Percentiles rank a stretch among this genome's conserved stretches.
Evolutionary conservation across 1,140 invertebrate species (phyloP).

Genomic region (Gryllus bimaculatus): DNA sequence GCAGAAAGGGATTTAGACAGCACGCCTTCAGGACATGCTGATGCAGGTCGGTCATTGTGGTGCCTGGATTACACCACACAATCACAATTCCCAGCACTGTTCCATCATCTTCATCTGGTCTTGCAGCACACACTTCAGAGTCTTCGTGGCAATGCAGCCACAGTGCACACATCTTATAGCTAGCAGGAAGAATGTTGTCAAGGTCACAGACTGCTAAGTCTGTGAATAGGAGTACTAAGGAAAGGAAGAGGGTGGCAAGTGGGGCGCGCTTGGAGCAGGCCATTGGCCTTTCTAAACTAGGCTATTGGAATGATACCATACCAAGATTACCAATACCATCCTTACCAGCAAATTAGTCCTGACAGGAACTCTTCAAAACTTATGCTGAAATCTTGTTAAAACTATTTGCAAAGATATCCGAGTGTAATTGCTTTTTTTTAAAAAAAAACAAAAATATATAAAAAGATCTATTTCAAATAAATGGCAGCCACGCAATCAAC

Average conservation of each 20-base stretch:
- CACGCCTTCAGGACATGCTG: neutral
- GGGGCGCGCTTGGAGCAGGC: too few relatives aligned
- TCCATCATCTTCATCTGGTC: neutral
- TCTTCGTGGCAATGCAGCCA: neutral
- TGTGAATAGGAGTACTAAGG: neutral
- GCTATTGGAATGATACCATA: neutral
- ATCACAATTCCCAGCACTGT: neutral
- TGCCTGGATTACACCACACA: neutral
- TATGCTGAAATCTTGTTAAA: too few relatives aligned
- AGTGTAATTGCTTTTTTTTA: too few relatives aligned
- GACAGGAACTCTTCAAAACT: too few relatives aligned
- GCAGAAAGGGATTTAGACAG: neutral
- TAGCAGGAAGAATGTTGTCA: neutral
- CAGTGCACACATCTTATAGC: neutral
- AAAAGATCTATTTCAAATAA: too few relatives aligned
- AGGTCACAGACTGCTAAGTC: neutral
- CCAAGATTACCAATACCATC: neutral
- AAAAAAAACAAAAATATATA: too few relatives aligned
- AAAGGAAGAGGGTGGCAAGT: neutral
- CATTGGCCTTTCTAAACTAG: neutral
- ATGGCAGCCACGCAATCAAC: too few relatives aligned
- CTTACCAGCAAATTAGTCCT: neutral
- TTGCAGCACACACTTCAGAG: neutral
- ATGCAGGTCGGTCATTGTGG: neutral
- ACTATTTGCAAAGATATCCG: too few relatives aligned